Conservation (phyloP, 2,797 vertebrate genomes). For the Cyclopterus lumpus region DNA sequence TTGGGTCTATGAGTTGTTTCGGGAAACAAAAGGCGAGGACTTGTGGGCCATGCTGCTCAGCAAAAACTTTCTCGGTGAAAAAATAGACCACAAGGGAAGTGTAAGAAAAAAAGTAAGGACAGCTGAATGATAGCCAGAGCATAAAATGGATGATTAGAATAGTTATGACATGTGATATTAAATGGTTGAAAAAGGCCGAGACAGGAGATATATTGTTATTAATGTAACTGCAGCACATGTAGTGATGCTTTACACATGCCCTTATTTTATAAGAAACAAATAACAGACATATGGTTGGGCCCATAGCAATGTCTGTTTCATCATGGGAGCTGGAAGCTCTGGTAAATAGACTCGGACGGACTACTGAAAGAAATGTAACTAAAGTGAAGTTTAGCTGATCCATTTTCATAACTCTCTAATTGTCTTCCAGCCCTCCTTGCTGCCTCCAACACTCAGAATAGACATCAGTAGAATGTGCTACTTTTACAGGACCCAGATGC, state of each 20-base stretch:
- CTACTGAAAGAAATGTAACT: slow-evolving; percentile 73
- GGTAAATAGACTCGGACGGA: slow-evolving; percentile 66
- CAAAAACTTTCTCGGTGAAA: slow-evolving; percentile 63
- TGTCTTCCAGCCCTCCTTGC: slow-evolving; percentile 80
- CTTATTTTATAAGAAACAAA: slow-evolving; percentile 75
- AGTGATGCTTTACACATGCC: slow-evolving; percentile 69
- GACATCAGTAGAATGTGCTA: slow-evolving; percentile 85
- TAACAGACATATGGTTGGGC: slow-evolving; percentile 69
- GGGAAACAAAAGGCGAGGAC: slow-evolving; percentile 68
- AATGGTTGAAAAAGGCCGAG: slow-evolving; percentile 55
- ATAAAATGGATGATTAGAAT: slow-evolving; percentile 42
- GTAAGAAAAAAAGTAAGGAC: slow-evolving; percentile 32
- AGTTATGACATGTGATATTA: slow-evolving; percentile 40
- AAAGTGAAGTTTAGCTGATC: slow-evolving; percentile 77
- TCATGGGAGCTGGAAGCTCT: slow-evolving; percentile 62
- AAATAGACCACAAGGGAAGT: slow-evolving; percentile 26
- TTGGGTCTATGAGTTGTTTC: slow-evolving; percentile 58
- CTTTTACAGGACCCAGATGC: slow-evolving; percentile 82
- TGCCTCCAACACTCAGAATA: slow-evolving; percentile 80
- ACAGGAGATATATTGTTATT: slow-evolving; percentile 57
- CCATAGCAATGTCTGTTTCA: slow-evolving; percentile 61
- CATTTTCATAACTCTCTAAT: slow-evolving; percentile 81
- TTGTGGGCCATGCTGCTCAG: slow-evolving; percentile 55
- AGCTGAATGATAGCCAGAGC: slow-evolving; percentile 25
- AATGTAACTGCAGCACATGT: slow-evolving; percentile 62